These are phyloP conservation scores for Ectemnius cavifrons DNA, from an alignment of 2,888 invertebrate species.

Conservation along the genomic window DNA sequence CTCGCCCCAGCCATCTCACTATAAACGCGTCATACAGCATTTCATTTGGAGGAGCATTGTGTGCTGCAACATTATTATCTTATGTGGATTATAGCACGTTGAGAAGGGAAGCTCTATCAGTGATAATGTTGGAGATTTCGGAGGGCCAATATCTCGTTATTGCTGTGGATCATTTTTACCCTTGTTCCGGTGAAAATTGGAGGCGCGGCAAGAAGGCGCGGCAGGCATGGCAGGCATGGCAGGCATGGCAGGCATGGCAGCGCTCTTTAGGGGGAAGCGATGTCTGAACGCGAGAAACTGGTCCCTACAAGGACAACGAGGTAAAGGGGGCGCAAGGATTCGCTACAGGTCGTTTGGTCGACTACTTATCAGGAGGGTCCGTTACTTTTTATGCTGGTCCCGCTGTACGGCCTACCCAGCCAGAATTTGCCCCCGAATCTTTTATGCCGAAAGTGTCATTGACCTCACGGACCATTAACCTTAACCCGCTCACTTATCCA, in stretches of 20 bases:
- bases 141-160: too few relatives aligned
- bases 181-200: too few relatives aligned
- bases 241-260: neutral
- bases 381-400: conserved; percentile 68
- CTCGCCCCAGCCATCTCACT: too few relatives aligned
- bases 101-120: too few relatives aligned
- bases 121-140: too few relatives aligned
- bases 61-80: too few relatives aligned
- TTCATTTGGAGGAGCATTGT: too few relatives aligned
- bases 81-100: too few relatives aligned
- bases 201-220: too few relatives aligned
- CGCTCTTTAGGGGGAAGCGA: conserved; percentile 27
- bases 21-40: too few relatives aligned
- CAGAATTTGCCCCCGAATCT: conserved; percentile 55
- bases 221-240: too few relatives aligned
- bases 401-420: conserved; percentile 34
- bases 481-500: conserved; percentile 50
- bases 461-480: conserved; percentile 66
- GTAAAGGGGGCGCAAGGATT: conserved; percentile 61
- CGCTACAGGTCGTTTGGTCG: conserved; percentile 59
- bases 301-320: conserved; percentile 65
- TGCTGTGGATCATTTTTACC: too few relatives aligned
- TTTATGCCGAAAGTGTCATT: conserved; percentile 70
- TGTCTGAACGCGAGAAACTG: conserved; percentile 53
- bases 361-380: conserved; percentile 59